Conservation (phyloP, 2,888 invertebrate species). For the Drosophila neotestacea region DNA sequence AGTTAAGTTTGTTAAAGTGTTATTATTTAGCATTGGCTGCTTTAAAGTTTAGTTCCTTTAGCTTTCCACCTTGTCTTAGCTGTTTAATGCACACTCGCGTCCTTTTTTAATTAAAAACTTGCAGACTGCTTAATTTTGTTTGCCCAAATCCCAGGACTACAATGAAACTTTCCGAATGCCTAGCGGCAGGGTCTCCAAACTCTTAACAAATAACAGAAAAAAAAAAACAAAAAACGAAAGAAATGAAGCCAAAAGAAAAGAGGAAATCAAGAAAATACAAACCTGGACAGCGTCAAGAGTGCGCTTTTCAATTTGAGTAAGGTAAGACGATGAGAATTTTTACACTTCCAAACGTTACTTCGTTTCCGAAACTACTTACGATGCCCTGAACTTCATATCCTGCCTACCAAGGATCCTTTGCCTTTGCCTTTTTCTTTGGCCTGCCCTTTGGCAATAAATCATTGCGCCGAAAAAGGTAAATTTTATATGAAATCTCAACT, state of each 20-base stretch:
- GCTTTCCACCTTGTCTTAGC: constrained; percentile 51
- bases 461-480: constrained; percentile 73
- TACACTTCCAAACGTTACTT: constrained; percentile 69
- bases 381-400: constrained; percentile 80
- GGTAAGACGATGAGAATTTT: constrained; percentile 65
- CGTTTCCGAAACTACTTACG: constrained; percentile 80
- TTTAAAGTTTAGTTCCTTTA: constrained; percentile 26
- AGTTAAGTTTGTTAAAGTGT: constrained; percentile 6
- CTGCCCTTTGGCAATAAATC: constrained; percentile 77
- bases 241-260: constrained; percentile 1
- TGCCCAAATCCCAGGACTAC: constrained; percentile 80
- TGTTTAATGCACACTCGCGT: constrained; percentile 71
- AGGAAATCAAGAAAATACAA: constrained; percentile 29
- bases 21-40: constrained; percentile 6
- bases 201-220: constrained; percentile 27
- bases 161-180: constrained; percentile 72
- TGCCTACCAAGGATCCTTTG: constrained; percentile 39
- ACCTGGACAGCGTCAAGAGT: constrained; percentile 75
- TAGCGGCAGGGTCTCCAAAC: constrained; percentile 42
- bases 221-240: constrained; percentile 12
- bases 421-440: constrained; percentile 29
- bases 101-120: constrained; percentile 81
- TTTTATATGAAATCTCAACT: constrained; percentile 62
- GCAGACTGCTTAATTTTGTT: constrained; percentile 82
- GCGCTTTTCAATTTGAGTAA: constrained; percentile 81